Base-by-base conservation (phyloP, 1,140 invertebrate species). In the Sarcophaga bullata region DNA sequence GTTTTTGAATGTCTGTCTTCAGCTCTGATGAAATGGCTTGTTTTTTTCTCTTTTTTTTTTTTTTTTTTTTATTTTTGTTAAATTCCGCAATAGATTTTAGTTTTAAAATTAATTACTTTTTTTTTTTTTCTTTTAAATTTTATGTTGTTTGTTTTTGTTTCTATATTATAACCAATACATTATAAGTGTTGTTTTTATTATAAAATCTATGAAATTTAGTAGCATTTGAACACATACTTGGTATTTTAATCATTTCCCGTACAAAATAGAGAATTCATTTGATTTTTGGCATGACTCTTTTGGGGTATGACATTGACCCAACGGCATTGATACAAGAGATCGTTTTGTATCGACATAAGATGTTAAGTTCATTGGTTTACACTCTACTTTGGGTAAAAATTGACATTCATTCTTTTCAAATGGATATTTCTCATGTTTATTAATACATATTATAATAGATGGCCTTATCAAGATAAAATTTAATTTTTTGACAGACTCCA, bases 71-170 rank as follows among this genome's bases (percentile, higher is more conserved):
- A 3, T 68, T 68, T 25, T 19, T 25, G 17, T 19, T 25, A 68
- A 68, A 68, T 68, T 25, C 62, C 62, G 17, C 62, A 68, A 68
- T 68, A 68, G 15, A n/a, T 25, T 68, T 68, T 68, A 37, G 19
- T 0, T 68, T 25, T 19, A 68, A 68, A 17, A 19, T 68, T 25
- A 68, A 68, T 68, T 68, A 68, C 19, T 68, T 9, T 68, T 68
- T n/a, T n/a, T n/a, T n/a, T n/a, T n/a, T n/a, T n/a, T n/a, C n/a
- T n/a, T n/a, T 17, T 49, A n/a, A 46, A 46, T 10, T 48, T 19
- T 68, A 19, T 68, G 17, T 68, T 15, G 6, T 15, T 13, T 25
- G 19, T 19, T 68, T 17, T 68, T 25, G 19, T 10, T 19, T 19
- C 58, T 19, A 17, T 68, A 19, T 8, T 68, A 25, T 25, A 8